Evolutionary conservation across 2,113 vertebrate genomes (phyloP), one percentile per base, ranked within the genome.

Genomic region (Rhea pennata): DNA sequence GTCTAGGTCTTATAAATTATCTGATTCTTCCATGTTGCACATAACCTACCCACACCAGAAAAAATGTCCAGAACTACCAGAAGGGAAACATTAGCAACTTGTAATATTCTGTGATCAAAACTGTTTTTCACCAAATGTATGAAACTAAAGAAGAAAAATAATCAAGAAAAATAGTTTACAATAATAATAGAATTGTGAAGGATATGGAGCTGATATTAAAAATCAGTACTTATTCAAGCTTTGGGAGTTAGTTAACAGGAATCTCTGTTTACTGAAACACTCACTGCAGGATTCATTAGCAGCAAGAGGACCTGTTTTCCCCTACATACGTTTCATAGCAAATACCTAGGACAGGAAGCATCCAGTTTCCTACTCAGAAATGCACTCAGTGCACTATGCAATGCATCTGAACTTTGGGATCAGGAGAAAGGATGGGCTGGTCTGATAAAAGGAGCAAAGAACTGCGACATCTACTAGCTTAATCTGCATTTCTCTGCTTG

Each of bases 11-110:
- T 48, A 24, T 1, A 74, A 69, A 76, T 24, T 5, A 27, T 48
- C 14, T 10, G 3, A 56, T 90, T 80, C 36, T 76, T 93, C n/a
- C 20, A 8, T 10, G 31, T 26, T 0, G 0, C 26, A 53, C 16
- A 27, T 20, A 66, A 74, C 33, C 21, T 67, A 88, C 16, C 14
- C 11, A 76, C 19, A 56, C 2, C 9, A 12, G 15, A 75, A 66
- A 26, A 78, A 70, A 33, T 16, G 82, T 2, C 54, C 84, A 12
- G 15, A 51, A 7, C 27, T 65, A 64, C n/a, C 75, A 88, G 31
- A 24, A 14, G 54, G 8, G 6, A 61, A 75, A 72, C 0, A 4
- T 29, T 61, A 65, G 31, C 58, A 72, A 21, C n/a, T 2, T 82
- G 22, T 9, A 78, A 73, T 20, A 65, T 22, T 53, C 54, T 11